These are phyloP conservation scores for Meteorus sp. DNA, from an alignment of 1,140 invertebrate species.

Conservation along the genomic window DNA sequence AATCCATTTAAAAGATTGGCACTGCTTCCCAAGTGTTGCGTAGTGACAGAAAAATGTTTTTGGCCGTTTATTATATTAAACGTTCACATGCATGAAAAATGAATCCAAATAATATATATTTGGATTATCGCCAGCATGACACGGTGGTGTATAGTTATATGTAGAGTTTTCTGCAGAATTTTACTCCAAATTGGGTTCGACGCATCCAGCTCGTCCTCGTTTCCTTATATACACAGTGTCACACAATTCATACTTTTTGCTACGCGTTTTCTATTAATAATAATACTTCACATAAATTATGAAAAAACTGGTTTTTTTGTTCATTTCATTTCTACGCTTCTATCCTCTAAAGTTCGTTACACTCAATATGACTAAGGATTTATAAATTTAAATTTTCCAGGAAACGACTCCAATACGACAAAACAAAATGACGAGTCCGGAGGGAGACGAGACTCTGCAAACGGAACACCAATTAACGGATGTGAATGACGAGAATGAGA, in stretches of 20 bases:
- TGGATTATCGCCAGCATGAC: too few relatives aligned
- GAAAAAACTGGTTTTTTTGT: too few relatives aligned
- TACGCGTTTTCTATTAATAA: too few relatives aligned
- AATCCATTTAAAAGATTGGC: not conserved
- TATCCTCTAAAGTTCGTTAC: not conserved
- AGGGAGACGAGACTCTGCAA: constrained; percentile 31
- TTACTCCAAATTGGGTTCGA: not conserved
- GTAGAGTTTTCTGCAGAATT: not conserved
- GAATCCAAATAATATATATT: too few relatives aligned
- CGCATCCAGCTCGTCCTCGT: not conserved
- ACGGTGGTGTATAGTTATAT: too few relatives aligned
- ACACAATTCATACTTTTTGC: not conserved
- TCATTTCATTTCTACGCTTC: not conserved
- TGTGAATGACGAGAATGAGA: constrained; percentile 29
- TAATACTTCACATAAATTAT: too few relatives aligned
- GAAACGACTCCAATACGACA: constrained; percentile 32
- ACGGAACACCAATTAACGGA: constrained; percentile 18
- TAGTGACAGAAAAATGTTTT: not conserved
- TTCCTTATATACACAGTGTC: not conserved
- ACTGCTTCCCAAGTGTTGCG: not conserved
- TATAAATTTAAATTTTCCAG: constrained; percentile 33
- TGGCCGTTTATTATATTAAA: too few relatives aligned
- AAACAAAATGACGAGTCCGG: constrained; percentile 39
- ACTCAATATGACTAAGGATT: not conserved
- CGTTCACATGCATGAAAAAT: not conserved